These are phyloP conservation scores for Pelochelys cantorii DNA, from an alignment of 2,797 vertebrate species.

Conservation along the genomic window DNA sequence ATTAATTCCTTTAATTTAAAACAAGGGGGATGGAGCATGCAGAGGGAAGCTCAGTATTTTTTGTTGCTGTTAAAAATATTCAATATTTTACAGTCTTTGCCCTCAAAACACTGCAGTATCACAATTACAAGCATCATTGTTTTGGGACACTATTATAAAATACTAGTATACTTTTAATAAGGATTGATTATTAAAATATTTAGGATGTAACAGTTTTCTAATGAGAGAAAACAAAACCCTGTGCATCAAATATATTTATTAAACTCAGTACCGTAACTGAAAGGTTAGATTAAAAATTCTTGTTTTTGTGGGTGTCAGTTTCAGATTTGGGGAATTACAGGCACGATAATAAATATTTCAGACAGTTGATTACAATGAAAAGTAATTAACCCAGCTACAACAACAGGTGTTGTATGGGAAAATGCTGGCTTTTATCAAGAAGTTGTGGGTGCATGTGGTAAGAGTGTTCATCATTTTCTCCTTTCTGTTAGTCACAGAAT, in stretches of 20 bases:
- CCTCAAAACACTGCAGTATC: background rate
- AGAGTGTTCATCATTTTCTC: slow-evolving; percentile 80
- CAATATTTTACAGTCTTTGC: background rate
- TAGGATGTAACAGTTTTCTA: background rate
- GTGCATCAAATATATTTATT: background rate
- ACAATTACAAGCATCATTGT: background rate
- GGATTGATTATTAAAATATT: background rate
- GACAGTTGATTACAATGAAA: slow-evolving; percentile 83
- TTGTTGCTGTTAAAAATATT: background rate
- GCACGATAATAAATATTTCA: slow-evolving; percentile 89
- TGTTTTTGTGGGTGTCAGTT: slow-evolving; percentile 72
- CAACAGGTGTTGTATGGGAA: slow-evolving; percentile 89
- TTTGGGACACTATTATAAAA: background rate
- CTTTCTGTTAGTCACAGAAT: slow-evolving; percentile 78
- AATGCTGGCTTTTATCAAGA: slow-evolving; percentile 82
- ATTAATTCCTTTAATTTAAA: background rate
- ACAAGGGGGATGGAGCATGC: accelerated
- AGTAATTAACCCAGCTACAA: slow-evolving; percentile 84
- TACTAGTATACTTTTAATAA: background rate
- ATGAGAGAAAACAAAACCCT: background rate
- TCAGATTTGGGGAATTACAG: slow-evolving; percentile 83
- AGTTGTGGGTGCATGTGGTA: slow-evolving; percentile 81
- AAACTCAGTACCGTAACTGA: background rate
- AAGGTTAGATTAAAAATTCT: slow-evolving; percentile 34
- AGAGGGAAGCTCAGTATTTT: background rate